Evolutionary conservation across 2,888 invertebrate genomes (phyloP).

Genomic region (Acanthococcus lagerstroemiae): DNA sequence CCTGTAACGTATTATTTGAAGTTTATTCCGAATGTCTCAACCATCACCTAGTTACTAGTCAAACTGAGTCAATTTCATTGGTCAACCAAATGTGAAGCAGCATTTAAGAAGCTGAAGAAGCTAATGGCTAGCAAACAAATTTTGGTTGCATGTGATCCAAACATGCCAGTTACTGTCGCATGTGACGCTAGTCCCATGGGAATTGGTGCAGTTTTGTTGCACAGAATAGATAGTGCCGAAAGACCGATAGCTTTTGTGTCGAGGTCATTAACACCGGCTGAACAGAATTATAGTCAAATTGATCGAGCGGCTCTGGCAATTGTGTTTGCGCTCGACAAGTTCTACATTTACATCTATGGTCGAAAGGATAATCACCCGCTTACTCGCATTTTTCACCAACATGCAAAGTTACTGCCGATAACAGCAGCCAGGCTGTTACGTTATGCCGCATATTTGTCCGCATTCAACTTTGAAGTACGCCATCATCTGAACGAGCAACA

Average conservation of each 20-base stretch:
- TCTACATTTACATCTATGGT: constrained; percentile 20
- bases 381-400: constrained; percentile 4
- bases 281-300: constrained; percentile 32
- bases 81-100: constrained; percentile 32
- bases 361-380: constrained; percentile 1
- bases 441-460: not conserved
- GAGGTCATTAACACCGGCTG: constrained; percentile 30
- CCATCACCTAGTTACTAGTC: constrained; percentile 32
- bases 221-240: constrained; percentile 31
- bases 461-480: constrained; percentile 9
- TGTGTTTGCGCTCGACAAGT: constrained; percentile 28
- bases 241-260: constrained; percentile 33
- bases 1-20: constrained; percentile 34
- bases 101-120: constrained; percentile 35
- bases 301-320: constrained; percentile 34
- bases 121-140: constrained; percentile 35
- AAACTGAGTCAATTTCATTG: constrained; percentile 33
- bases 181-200: constrained; percentile 33
- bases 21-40: constrained; percentile 34
- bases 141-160: constrained; percentile 35
- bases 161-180: constrained; percentile 31
- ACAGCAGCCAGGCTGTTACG: not conserved
- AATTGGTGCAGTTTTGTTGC: constrained; percentile 31
- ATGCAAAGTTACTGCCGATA: not conserved
- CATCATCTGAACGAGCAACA: not conserved